Evolutionary conservation across 2,888 invertebrate genomes (phyloP), one percentile per base, ranked within the genome.

Genomic region (Agrochola lota): DNA sequence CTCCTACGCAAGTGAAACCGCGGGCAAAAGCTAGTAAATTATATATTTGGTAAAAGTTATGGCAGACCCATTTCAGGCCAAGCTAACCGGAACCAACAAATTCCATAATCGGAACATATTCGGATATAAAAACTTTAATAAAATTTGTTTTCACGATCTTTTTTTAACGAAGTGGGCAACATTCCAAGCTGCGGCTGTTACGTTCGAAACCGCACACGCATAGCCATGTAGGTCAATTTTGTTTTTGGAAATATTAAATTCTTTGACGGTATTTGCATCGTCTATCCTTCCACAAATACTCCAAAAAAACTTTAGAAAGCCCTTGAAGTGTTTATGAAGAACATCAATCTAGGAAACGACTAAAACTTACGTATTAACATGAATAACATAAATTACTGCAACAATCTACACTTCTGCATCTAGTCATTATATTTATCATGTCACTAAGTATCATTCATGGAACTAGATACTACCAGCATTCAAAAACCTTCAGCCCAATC

Each of bases 401-500:
- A 40, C 60, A 70, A 77, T 80, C 57, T 60, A 81, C 71, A 74
- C 64, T 68, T 78, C 80, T 57, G 77, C 60, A 77, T 74, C 74
- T 70, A 77, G 64, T 40, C 46, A 78, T 77, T 60, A 80, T 68
- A 81, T 85, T 81, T 80, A 85, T 84, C 77, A 75, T 55, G 35
- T 78, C 74, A 81, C 84, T 81, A 78, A 85, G 78, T 60, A 81
- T 74, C 83, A 71, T 86, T 84, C 78, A 77, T 81, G 74, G 68
- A 72, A 81, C 83, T 74, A 30, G 46, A 86, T 64, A 64, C 26
- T 11, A 46, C 73, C 12, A 83, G 64, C 8, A 43, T 63, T 7
- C 23, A 5, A 23, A 43, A 6, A 6, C 0, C 5, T 1, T 9
- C 43, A 0, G 3, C 1, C 7, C 23, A 66, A 69, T 40, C 59